These are phyloP conservation scores for Agrypnia vestita DNA, from an alignment of 1,140 invertebrate genomes.

Conservation along the genomic window DNA sequence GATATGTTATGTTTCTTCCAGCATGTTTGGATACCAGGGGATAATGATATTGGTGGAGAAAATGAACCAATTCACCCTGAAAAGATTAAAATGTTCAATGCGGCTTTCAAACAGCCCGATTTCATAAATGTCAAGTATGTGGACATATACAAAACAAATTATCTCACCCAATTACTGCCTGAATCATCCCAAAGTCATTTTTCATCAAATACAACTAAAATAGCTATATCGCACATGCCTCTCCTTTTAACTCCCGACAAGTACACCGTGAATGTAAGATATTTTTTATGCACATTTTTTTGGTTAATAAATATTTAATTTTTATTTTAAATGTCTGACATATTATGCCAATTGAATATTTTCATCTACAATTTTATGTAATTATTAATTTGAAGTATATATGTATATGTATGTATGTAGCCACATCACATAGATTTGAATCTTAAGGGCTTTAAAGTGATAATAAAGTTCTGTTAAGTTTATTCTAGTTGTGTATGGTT, in stretches of 20 bases:
- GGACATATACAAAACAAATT: conserved; percentile 80
- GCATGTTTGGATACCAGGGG: conserved; percentile 92
- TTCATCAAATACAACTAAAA: conserved; percentile 72
- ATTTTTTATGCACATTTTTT: neutral
- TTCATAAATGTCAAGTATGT: conserved; percentile 76
- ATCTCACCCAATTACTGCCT: conserved; percentile 74
- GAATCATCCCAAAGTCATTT: conserved; percentile 64
- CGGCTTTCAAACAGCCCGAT: conserved; percentile 81
- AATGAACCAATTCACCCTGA: conserved; percentile 81
- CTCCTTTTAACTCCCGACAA: conserved; percentile 54
- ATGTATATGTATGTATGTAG: too few relatives aligned
- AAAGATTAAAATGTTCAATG: conserved; percentile 86
- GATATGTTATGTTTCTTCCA: conserved; percentile 66
- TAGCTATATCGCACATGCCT: conserved; percentile 64
- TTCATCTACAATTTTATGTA: too few relatives aligned
- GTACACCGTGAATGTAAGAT: conserved; percentile 53
- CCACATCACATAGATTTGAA: too few relatives aligned
- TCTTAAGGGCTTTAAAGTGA: too few relatives aligned
- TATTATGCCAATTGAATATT: too few relatives aligned
- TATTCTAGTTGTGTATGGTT: too few relatives aligned
- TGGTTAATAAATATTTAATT: neutral
- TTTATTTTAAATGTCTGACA: neutral
- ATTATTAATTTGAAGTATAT: too few relatives aligned
- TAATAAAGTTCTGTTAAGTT: too few relatives aligned
- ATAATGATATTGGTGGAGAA: conserved; percentile 97